Conservation (phyloP, 2,113 vertebrate species). For the Eretmochelys imbricata region DNA sequence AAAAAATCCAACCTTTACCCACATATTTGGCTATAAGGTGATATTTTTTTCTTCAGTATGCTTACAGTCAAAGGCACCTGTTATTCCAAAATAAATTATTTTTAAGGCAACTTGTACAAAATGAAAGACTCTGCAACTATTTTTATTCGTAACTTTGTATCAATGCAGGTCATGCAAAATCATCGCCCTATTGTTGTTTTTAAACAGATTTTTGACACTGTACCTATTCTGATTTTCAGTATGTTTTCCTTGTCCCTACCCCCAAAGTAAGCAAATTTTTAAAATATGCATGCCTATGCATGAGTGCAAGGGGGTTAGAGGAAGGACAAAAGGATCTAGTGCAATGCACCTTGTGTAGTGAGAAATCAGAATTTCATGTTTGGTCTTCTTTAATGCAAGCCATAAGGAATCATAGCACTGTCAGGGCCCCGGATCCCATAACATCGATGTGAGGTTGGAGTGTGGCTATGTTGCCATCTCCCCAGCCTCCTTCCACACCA, state of each 20-base stretch:
- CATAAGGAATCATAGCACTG: neutral
- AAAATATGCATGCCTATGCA: neutral
- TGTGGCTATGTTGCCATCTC: neutral
- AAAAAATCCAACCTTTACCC: neutral
- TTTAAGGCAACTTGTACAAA: neutral
- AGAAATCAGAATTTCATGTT: neutral
- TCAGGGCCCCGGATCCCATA: neutral
- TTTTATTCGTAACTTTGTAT: neutral
- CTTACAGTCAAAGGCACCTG: neutral
- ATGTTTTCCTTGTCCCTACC: neutral
- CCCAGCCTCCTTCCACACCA: neutral
- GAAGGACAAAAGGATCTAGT: neutral
- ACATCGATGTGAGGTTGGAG: neutral
- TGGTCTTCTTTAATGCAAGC: neutral
- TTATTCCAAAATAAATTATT: neutral
- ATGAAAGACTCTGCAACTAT: neutral
- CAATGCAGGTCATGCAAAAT: neutral
- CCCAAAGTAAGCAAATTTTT: neutral
- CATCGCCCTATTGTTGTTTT: neutral
- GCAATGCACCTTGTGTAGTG: neutral
- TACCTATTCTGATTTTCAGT: neutral
- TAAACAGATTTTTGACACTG: neutral
- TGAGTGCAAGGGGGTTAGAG: neutral
- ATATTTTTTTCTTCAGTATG: neutral
- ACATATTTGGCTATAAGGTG: neutral